Evolutionary conservation across 2,113 vertebrate species (phyloP).

Genomic region (Empidonax traillii): DNA sequence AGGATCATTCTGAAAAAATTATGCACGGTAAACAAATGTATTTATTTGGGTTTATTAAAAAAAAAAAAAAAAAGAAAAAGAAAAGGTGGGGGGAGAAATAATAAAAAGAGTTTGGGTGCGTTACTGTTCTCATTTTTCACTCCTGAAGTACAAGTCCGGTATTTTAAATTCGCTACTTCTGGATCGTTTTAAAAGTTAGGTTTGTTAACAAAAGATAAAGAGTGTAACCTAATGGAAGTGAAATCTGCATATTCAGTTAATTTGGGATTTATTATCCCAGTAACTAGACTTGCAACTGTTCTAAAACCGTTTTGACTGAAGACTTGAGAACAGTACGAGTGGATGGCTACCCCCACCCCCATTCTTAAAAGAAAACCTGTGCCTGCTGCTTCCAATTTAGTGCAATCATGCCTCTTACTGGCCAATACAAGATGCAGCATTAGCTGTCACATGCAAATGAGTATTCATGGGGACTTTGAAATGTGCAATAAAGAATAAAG

Average conservation of each 20-base stretch:
- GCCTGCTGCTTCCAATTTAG: constrained; percentile 82
- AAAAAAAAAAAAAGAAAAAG: background rate
- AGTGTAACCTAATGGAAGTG: constrained; percentile 64
- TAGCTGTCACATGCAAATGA: constrained; percentile 72
- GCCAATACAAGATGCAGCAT: constrained; percentile 77
- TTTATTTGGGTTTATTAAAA: background rate
- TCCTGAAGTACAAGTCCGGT: constrained; percentile 18
- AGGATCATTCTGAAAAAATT: constrained; percentile 21
- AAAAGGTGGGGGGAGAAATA: background rate
- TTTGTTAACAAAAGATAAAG: constrained; percentile 65
- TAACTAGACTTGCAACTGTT: constrained; percentile 77
- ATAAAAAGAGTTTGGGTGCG: background rate
- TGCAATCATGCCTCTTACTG: constrained; percentile 82
- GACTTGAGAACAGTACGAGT: constrained; percentile 70
- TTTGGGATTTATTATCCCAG: constrained; percentile 79
- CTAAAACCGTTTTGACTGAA: constrained; percentile 70
- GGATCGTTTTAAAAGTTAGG: constrained; percentile 27
- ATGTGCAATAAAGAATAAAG: constrained; percentile 69
- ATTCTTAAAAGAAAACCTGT: constrained; percentile 72
- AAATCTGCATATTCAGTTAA: constrained; percentile 70
- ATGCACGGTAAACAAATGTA: background rate
- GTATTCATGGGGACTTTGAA: constrained; percentile 71
- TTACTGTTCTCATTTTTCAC: constrained; percentile 25
- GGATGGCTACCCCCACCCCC: constrained; percentile 74
- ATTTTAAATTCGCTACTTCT: constrained; percentile 60